phyloP scores from a whole-genome alignment of 2,113 vertebrate genomes.

The Nycticryphes semicollaris region DNA sequence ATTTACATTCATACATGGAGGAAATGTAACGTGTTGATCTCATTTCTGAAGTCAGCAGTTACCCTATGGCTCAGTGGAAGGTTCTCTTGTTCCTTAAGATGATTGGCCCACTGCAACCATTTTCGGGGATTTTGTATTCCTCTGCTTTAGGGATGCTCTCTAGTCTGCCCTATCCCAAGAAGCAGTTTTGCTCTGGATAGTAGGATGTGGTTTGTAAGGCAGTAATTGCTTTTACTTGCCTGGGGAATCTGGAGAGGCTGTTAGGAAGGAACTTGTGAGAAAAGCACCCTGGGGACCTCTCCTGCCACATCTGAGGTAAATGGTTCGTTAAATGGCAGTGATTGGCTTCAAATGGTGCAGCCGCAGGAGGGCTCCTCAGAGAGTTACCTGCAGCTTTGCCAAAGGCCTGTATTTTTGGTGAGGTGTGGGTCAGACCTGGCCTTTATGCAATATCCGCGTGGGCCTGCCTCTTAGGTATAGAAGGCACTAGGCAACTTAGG shows the following conservation, averaged over 20 bases:
- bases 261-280: background rate
- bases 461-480: background rate
- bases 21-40: background rate
- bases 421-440: background rate
- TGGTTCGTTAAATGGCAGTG: background rate
- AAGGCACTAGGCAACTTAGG: background rate
- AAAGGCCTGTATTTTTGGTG: background rate
- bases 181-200: background rate
- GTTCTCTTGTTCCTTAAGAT: background rate
- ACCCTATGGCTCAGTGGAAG: background rate
- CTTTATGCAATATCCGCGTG: background rate
- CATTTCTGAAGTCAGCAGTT: background rate
- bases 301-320: background rate
- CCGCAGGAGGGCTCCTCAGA: background rate
- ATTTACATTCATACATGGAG: background rate
- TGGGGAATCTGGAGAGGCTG: background rate
- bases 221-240: constrained; percentile 8
- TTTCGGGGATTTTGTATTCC: background rate
- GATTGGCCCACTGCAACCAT: background rate
- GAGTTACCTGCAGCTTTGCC: background rate
- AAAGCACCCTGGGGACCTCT: background rate
- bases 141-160: background rate
- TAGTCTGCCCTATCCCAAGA: background rate
- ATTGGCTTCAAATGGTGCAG: background rate
- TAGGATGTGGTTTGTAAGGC: background rate